phyloP scores from a whole-genome alignment of 2,113 vertebrate genomes.

The Polypterus senegalus region DNA sequence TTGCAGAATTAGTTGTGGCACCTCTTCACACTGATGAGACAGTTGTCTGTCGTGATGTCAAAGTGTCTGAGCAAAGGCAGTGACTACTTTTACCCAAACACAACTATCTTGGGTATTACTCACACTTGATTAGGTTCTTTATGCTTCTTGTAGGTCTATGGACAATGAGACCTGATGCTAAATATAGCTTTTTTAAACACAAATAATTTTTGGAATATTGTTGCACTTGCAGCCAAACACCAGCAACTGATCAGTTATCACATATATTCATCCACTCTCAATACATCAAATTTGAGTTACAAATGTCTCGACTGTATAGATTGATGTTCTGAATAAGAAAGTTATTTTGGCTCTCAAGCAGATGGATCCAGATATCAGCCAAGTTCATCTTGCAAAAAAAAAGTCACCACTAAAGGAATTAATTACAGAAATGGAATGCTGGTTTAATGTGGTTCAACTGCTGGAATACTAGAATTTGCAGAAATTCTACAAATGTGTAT shows the following conservation, averaged over 20 bases:
- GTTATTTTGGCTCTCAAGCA: background rate
- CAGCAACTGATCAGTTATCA: background rate
- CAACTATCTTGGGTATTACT: background rate
- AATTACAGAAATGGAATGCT: too few species aligned
- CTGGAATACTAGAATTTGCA: too few species aligned
- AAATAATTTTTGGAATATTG: background rate
- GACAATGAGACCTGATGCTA: background rate
- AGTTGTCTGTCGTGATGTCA: slow-evolving; percentile 17
- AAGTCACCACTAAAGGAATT: too few species aligned
- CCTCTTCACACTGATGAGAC: slow-evolving; percentile 19
- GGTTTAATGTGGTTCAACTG: too few species aligned
- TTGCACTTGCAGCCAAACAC: background rate
- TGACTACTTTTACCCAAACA: slow-evolving; percentile 11
- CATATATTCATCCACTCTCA: slow-evolving; percentile 12
- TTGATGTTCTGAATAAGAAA: slow-evolving; percentile 22
- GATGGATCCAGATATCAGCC: too few species aligned
- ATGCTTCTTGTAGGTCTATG: background rate
- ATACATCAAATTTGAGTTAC: background rate
- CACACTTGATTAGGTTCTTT: background rate
- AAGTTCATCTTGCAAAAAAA: too few species aligned
- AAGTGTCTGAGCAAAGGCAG: slow-evolving; percentile 22
- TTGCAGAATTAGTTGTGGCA: slow-evolving; percentile 16
- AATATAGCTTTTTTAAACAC: background rate
- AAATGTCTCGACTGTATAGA: slow-evolving; percentile 15
- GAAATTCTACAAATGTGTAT: too few species aligned